phyloP scores from a whole-genome alignment of 2,113 vertebrate genomes.

The Dryoscopus gambensis region DNA sequence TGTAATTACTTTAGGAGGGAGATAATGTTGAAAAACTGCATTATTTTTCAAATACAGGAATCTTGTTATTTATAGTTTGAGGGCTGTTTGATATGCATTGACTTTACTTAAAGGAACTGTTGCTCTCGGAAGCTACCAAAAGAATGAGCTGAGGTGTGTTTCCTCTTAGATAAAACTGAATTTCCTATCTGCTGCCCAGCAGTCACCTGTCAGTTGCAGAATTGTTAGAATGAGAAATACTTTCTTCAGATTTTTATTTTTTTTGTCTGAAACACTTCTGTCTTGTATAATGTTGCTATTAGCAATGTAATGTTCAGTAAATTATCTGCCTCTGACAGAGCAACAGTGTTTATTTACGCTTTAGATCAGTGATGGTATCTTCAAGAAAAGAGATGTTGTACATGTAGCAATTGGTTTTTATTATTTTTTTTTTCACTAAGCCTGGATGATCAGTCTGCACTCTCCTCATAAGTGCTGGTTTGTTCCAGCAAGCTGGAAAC shows the following conservation, averaged over 20 bases:
- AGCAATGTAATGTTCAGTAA: background rate
- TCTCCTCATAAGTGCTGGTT: background rate
- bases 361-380: background rate
- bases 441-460: background rate
- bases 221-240: background rate
- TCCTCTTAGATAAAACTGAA: slow-evolving; percentile 5
- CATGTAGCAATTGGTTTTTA: background rate
- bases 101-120: background rate
- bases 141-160: slow-evolving; percentile 10
- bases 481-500: background rate
- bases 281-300: background rate
- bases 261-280: background rate
- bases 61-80: background rate
- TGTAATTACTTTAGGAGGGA: background rate
- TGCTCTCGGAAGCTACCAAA: background rate
- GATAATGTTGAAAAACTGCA: slow-evolving; percentile 22
- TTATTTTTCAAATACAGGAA: background rate
- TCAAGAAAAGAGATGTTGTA: background rate
- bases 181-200: slow-evolving; percentile 8
- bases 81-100: background rate
- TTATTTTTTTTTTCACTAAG: background rate
- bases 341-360: background rate
- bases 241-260: background rate
- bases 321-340: background rate
- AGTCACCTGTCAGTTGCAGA: background rate